phyloP scores from a whole-genome alignment of 2,113 vertebrate species.

The Channa maculata region DNA sequence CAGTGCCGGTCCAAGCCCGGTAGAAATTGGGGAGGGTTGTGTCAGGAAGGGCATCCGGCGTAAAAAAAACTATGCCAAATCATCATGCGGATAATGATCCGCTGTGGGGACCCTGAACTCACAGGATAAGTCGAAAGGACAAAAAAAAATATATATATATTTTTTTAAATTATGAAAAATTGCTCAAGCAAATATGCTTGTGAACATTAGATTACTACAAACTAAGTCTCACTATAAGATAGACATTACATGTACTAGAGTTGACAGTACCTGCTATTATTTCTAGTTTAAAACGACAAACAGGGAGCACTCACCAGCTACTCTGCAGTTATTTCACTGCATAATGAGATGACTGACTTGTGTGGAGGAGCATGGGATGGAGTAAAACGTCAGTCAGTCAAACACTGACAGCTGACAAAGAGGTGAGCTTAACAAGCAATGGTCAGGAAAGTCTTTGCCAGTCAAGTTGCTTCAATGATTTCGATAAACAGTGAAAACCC shows the following conservation, averaged over 20 bases:
- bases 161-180: too few species aligned
- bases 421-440: slow-evolving; percentile 21
- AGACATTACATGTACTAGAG: background rate
- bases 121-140: too few species aligned
- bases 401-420: slow-evolving; percentile 12
- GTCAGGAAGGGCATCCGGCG: too few species aligned
- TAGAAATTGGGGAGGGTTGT: too few species aligned
- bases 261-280: background rate
- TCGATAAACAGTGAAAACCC: slow-evolving; percentile 1
- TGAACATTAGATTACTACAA: background rate
- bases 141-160: too few species aligned
- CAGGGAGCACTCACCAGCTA: slow-evolving; percentile 11
- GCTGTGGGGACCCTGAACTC: too few species aligned
- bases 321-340: slow-evolving; percentile 22
- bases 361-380: slow-evolving; percentile 21
- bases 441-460: background rate
- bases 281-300: slow-evolving; percentile 7
- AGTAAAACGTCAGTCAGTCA: slow-evolving; percentile 15
- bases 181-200: too few species aligned
- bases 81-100: too few species aligned
- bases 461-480: slow-evolving; percentile 1
- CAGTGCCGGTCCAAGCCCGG: too few species aligned
- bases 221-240: background rate
- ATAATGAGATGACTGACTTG: slow-evolving; percentile 39
- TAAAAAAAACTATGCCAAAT: too few species aligned